Conservation (phyloP, 2,113 vertebrate genomes). For the Marmota flaviventris region DNA sequence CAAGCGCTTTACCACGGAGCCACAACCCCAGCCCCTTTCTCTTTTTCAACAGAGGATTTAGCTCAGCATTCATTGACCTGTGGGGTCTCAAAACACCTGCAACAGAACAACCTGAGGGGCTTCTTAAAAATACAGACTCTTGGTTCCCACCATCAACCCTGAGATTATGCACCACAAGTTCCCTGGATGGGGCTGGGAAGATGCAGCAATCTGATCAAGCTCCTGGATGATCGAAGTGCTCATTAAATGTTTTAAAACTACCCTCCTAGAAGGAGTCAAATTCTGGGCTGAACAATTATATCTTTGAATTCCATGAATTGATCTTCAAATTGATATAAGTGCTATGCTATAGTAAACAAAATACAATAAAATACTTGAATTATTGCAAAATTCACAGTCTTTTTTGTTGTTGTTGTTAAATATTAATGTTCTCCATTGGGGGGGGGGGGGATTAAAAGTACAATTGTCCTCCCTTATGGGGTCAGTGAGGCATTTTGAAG, state of each 20-base stretch:
- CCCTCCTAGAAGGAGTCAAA: background rate
- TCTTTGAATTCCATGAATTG: background rate
- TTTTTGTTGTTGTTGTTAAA: constrained; percentile 32
- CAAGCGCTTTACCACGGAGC: too few relatives aligned
- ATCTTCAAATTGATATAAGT: background rate
- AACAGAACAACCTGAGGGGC: background rate
- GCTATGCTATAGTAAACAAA: constrained; percentile 42
- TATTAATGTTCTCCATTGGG: background rate
- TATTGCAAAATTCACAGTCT: background rate
- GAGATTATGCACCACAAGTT: background rate
- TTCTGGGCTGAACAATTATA: background rate
- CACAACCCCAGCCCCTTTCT: too few relatives aligned
- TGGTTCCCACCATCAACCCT: background rate
- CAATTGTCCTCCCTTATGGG: background rate
- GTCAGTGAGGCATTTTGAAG: background rate
- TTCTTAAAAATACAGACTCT: background rate
- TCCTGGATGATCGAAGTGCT: fast-evolving
- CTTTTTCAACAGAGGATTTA: background rate
- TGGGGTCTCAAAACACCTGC: background rate
- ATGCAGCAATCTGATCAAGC: fast-evolving
- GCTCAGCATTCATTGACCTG: background rate
- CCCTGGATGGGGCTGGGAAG: background rate
- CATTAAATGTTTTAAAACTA: background rate
- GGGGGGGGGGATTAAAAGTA: background rate
- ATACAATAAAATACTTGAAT: background rate